phyloP scores from a whole-genome alignment of 2,888 invertebrate species.

The Chrysina gloriosa region DNA sequence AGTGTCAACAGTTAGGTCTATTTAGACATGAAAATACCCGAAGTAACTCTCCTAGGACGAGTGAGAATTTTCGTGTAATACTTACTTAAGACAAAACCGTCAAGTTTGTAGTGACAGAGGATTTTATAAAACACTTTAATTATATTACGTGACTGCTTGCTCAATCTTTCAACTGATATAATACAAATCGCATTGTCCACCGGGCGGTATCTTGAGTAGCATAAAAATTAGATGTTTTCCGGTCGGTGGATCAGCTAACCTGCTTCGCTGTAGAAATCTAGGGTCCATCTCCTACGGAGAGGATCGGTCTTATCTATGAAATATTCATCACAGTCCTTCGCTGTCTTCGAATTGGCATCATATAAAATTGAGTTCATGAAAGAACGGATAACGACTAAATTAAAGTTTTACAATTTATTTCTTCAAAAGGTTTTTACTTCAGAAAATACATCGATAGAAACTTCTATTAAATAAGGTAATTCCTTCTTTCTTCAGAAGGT shows the following conservation, averaged over 20 bases:
- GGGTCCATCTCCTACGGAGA: conserved; percentile 27
- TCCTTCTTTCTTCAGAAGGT: too few relatives aligned
- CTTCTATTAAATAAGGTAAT: not conserved
- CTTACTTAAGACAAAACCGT: too few relatives aligned
- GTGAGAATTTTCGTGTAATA: too few relatives aligned
- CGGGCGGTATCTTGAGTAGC: conserved; percentile 1
- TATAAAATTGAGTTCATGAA: conserved; percentile 38
- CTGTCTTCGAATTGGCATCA: conserved; percentile 29
- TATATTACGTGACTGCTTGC: too few relatives aligned
- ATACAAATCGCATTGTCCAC: conserved; percentile 22
- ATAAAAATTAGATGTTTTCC: conserved; percentile 38
- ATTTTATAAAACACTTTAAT: too few relatives aligned
- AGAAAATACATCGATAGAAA: conserved; percentile 4
- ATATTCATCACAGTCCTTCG: conserved; percentile 40
- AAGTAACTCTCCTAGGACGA: too few relatives aligned
- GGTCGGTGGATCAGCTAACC: conserved; percentile 31
- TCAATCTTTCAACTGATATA: not conserved
- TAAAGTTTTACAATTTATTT: conserved; percentile 34
- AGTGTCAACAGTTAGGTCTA: too few relatives aligned
- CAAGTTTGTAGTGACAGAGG: too few relatives aligned
- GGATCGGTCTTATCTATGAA: conserved; percentile 39
- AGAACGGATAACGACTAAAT: conserved; percentile 32
- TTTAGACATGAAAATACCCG: too few relatives aligned
- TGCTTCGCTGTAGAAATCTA: conserved; percentile 14
- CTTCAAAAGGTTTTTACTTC: not conserved